Evolutionary conservation across 30 jellyfish, hydroid and myxozoan genomes (phyloP).

Genomic region (Aurelia coerulea): DNA sequence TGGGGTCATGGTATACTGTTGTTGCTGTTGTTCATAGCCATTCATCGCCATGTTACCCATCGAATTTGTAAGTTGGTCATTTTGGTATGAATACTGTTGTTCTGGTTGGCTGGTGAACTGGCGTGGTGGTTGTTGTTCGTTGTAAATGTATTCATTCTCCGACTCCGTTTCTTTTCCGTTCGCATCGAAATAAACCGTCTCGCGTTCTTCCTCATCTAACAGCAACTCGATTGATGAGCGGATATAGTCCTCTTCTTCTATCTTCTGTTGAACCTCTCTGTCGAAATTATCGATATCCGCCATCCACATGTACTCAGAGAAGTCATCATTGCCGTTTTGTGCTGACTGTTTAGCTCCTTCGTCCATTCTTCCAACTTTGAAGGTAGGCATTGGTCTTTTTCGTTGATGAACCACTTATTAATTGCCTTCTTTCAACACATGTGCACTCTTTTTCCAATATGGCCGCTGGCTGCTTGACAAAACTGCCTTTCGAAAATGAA

Average conservation of each 20-base stretch:
- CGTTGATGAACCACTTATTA: background rate
- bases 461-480: no score
- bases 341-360: constrained; percentile 32
- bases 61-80: background rate
- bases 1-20: background rate
- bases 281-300: constrained; percentile 65
- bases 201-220: constrained; percentile 89
- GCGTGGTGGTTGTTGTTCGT: background rate
- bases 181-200: constrained; percentile 47
- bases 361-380: constrained; percentile 55
- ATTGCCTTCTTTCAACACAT: no score
- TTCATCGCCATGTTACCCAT: background rate
- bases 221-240: constrained; percentile 85
- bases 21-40: constrained; percentile 1
- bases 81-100: background rate
- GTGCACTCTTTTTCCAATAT: no score
- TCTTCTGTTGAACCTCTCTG: constrained; percentile 28
- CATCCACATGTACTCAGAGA: constrained; percentile 87
- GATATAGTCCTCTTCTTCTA: constrained; percentile 79
- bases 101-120: constrained; percentile 2
- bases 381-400: constrained; percentile 14
- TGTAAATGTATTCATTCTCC: background rate
- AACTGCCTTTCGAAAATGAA: no score
- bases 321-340: constrained; percentile 25
- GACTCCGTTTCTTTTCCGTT: background rate